Evolutionary conservation across 2,888 invertebrate species (phyloP), one percentile per base, ranked within the genome.

Genomic region (Pandemis cinnamomeana): DNA sequence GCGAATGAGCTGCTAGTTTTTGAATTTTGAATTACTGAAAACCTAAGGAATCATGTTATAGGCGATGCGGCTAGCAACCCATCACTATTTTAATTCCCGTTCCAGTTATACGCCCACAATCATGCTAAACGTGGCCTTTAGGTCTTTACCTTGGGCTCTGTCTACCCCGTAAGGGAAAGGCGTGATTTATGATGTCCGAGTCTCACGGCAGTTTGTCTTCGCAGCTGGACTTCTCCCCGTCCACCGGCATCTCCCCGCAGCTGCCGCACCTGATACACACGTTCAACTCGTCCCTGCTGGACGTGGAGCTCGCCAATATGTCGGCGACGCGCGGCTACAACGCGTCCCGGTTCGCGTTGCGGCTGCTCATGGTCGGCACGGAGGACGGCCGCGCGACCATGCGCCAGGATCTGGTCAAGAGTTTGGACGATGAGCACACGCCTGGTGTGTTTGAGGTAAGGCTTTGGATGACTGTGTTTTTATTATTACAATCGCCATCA

Each of bases 341-440:
- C 74, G 84, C 90, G 61, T 95, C 96, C 6, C 86, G 97, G 70
- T 96, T 95, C 87, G 96, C 96, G 8, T 79, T 96, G 0, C 95
- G 95, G 78, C 80, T 96, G 75, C 81, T 95, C 5, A 80, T 96
- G 15, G 90, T 95, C 51, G 95, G 95, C 78, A 90, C 89, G 0
- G 95, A 95, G 75, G 73, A 84, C n/a, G 79, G 79, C 0, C 81
- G 83, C 1, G 86, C 89, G n/a, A 83, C 86, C 1, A 91, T 95
- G 88, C 81, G 79, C 7, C 83, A 93, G 5, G 86, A 86, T 15
- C 87, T 90, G 76, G 90, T 94, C 77, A 95, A 95, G 84, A 96
- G 95, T 72, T 83, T 96, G 72, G 96, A 97, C 81, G 97, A 97
- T 82, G 96, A 97, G 83, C 96, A 96, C 79, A 95, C 96, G n/a